Evolutionary conservation across 2,888 invertebrate species (phyloP), one percentile per base, ranked within the genome.

Genomic region (Drosophila suboccidentalis): DNA sequence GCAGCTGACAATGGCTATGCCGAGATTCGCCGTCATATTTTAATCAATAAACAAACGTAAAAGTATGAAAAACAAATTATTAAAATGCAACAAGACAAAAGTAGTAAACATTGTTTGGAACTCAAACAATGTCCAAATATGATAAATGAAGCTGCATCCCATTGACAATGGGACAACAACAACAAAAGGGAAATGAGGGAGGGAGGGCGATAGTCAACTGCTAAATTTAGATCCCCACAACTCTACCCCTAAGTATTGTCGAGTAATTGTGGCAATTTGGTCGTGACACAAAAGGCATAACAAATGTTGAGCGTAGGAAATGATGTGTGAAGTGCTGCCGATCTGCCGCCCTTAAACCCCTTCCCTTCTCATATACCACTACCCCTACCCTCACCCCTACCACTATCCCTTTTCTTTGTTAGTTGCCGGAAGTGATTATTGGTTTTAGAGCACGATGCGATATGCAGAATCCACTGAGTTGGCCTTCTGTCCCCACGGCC

Each of bases 31-130:
- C 68, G 77, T 53, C 69, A 49, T 77, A 82, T 89, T 90, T 85
- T 80, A 78, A 89, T 88, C 90, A 88, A 88, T 90, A 90, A 90
- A 90, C 87, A 90, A 88, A 82, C 71, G 82, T 78, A 73, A 81
- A 89, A 89, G 84, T 82, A 89, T 82, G 88, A 90, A 90, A 89
- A 90, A 89, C 83, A 85, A 90, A 89, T 90, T 89, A 87, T 90
- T 89, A 82, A 90, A 90, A 89, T 82, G 75, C 85, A 82, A 75
- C 70, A 64, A 71, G 57, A 75, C 34, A 69, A 59, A 53, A 55
- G 46, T 63, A 15, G 53, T 46, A 57, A 75, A 55, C 68, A 57
- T 34, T 47, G 67, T 75, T 71, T 51, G 46, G 26, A 53, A 36
- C 39, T 38, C 54, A 65, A 70, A 77, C 78, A 70, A 68, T 75